A percentile compares a stretch with the other conserved stretches of the same genome.
Conservation (phyloP, 2,797 vertebrate genomes). For the Vultur gryphus region DNA sequence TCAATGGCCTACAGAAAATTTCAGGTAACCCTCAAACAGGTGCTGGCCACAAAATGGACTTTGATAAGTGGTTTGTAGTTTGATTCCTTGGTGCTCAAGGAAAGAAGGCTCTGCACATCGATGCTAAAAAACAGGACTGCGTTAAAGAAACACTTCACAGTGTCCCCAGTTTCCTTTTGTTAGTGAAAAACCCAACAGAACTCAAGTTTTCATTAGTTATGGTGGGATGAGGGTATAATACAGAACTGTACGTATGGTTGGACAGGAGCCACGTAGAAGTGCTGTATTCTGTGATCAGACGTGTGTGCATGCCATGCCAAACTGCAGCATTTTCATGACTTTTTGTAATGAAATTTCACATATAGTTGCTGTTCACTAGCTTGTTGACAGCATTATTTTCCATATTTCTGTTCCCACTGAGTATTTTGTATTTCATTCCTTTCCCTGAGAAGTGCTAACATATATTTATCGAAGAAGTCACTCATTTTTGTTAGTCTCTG, state of each 20-base stretch:
- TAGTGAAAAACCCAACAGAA: background rate
- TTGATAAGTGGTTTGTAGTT: background rate
- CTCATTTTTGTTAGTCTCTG: background rate
- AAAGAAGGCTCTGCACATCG: background rate
- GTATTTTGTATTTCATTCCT: background rate
- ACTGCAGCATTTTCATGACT: background rate
- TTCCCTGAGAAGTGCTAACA: background rate
- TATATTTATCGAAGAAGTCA: background rate
- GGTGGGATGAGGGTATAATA: background rate
- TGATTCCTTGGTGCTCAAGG: background rate
- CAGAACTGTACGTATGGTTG: background rate
- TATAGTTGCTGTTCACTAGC: background rate
- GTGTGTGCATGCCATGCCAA: background rate
- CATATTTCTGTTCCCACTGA: background rate
- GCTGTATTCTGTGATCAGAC: background rate
- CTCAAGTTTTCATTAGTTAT: background rate
- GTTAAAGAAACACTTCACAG: background rate
- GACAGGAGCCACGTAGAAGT: background rate
- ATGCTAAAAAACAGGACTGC: background rate
- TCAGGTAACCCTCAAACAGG: background rate
- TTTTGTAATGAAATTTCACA: background rate
- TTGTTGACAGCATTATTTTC: slow-evolving; percentile 13
- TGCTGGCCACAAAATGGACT: background rate
- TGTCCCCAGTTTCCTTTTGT: background rate
- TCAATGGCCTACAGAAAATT: background rate